Conservation (phyloP, 2,113 vertebrate species). For the Oncorhynchus kisutch region DNA sequence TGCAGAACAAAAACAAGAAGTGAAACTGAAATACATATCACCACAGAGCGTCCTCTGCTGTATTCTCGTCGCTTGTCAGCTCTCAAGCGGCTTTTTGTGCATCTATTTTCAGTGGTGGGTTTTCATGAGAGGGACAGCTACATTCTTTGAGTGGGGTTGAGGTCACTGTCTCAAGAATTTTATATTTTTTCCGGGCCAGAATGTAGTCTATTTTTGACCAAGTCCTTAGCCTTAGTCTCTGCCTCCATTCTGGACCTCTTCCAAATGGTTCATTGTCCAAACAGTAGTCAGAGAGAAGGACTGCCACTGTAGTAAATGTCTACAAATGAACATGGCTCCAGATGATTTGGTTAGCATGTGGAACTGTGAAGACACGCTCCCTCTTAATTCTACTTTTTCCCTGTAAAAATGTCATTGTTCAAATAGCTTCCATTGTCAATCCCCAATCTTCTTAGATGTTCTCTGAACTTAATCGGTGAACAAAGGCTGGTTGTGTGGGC, state of each 20-base stretch:
- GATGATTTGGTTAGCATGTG: not conserved
- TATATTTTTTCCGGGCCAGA: conserved; percentile 16
- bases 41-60: not conserved
- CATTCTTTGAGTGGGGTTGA: conserved; percentile 11
- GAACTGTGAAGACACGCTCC: not conserved
- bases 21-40: not conserved
- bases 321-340: not conserved
- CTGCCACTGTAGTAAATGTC: not conserved
- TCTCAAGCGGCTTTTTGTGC: conserved; percentile 3
- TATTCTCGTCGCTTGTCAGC: not conserved
- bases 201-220: conserved; percentile 30
- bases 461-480: no score
- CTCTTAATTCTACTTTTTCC: not conserved
- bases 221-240: not conserved
- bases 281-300: not conserved
- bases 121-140: conserved; percentile 11
- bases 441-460: not conserved
- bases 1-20: not conserved
- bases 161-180: conserved; percentile 16
- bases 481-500: no score
- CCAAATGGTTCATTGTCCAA: not conserved
- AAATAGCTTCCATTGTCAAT: no score
- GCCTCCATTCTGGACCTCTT: not conserved
- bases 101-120: not conserved
- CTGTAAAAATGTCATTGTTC: not conserved